Conservation (phyloP, 2,888 invertebrate species). For the Stictocephala bisonia region DNA sequence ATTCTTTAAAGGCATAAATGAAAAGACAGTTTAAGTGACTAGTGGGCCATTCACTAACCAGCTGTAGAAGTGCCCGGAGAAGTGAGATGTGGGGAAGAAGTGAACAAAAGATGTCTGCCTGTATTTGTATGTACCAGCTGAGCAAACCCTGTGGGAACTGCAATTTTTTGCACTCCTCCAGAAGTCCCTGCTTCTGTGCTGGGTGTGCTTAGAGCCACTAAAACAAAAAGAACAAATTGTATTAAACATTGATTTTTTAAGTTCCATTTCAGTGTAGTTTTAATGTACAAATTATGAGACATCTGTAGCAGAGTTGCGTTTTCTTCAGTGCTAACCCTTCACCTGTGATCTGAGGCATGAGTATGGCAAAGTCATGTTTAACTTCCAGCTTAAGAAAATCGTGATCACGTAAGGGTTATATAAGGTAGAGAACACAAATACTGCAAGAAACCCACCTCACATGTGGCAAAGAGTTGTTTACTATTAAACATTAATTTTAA, state of each 20-base stretch:
- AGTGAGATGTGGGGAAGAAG: slow-evolving; percentile 44
- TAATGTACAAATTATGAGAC: no score
- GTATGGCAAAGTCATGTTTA: no score
- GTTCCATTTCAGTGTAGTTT: no score
- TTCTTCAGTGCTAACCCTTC: slow-evolving; percentile 16
- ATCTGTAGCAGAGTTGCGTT: no score
- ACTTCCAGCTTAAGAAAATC: no score
- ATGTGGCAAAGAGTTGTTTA: no score
- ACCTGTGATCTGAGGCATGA: slow-evolving; percentile 55
- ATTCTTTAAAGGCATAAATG: neutral
- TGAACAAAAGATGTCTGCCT: slow-evolving; percentile 71
- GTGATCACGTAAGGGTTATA: no score
- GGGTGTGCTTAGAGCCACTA: slow-evolving; percentile 60
- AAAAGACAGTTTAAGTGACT: neutral
- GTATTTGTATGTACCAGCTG: slow-evolving; percentile 78
- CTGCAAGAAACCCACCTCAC: no score
- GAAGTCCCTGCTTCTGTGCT: slow-evolving; percentile 59
- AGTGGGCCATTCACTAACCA: neutral
- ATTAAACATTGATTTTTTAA: no score
- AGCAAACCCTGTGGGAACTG: slow-evolving; percentile 64
- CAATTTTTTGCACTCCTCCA: neutral
- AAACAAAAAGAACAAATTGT: no score
- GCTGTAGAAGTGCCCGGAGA: slow-evolving; percentile 34
- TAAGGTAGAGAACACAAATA: no score
- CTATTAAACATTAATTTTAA: no score